Base-by-base conservation (phyloP, 2,797 vertebrate species). In the Fistularia tabacaria region DNA sequence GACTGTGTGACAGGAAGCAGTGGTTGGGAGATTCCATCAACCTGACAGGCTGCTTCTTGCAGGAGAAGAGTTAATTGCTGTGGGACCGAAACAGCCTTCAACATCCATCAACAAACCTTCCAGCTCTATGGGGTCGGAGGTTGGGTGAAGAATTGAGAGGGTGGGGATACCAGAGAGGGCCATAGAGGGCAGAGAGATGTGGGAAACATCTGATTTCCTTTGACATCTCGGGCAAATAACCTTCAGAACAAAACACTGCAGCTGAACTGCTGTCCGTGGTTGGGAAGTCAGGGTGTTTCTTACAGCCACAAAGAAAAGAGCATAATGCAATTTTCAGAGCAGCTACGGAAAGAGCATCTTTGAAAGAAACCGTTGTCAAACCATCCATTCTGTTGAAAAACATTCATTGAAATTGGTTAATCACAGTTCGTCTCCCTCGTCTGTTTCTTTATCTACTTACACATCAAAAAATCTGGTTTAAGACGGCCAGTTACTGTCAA, bases 21-120 rank as follows among this genome's bases (percentile, higher is more conserved):
- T 53, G 54, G 68, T 66, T 72, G 75, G 76, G 78, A 85, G 85
- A 84, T 84, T 87, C 84, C 83, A 84, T 89, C 80, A 89, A 80
- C 51, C 81, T 86, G 90, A 88, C 89, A 85, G 83, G 75, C 80
- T 51, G 71, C 74, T 84, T 87, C 84, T 87, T 87, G 81, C 71
- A 74, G 79, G 59, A 87, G 81, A 86, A 85, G 82, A 91, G 88
- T 88, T 91, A 90, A 91, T 90, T 89, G 89, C 86, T 89, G 81
- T 83, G 86, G 88, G 90, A 90, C 83, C 65, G 15, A 66, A 71
- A 68, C 67, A 77, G 82, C 77, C 76, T 83, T 90, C 87, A 74
- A 79, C 81, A 88, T 90, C 86, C 83, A 87, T 90, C 88, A 89
- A 77, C 82, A 75, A 80, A 79, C 57, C 79, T 84, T 76, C 77